A percentile compares a stretch with the other conserved stretches of the same genome.
These are phyloP conservation scores for Euura saliciscinereae DNA, from an alignment of 1,140 invertebrate genomes.

Conservation along the genomic window DNA sequence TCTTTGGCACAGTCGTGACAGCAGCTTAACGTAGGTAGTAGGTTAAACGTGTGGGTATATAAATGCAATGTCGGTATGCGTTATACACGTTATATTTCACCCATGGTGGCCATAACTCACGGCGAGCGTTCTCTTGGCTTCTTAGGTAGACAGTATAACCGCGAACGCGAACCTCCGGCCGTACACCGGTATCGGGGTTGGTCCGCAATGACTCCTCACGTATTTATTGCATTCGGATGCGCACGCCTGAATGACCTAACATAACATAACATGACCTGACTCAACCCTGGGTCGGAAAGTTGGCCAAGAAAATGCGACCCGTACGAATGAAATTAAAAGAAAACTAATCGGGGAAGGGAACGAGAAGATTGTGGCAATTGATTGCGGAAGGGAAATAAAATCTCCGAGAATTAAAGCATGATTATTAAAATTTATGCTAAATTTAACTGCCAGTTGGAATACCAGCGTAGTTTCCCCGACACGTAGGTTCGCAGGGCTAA, in stretches of 20 bases:
- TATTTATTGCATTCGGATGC: conserved; percentile 40
- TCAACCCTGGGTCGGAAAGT: conserved; percentile 1
- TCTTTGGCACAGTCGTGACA: no score
- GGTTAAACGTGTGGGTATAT: conserved; percentile 20
- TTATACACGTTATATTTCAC: conserved; percentile 55
- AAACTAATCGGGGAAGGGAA: neutral
- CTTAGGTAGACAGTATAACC: conserved; percentile 43
- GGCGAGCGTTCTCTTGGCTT: conserved; percentile 36
- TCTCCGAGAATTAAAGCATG: neutral
- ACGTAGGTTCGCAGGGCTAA: neutral
- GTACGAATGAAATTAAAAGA: no score
- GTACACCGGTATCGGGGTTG: conserved; percentile 36
- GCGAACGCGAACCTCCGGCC: no score
- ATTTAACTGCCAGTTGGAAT: neutral
- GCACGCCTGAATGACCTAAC: neutral
- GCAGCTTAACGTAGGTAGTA: neutral
- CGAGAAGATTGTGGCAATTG: conserved; percentile 16
- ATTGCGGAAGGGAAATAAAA: no score
- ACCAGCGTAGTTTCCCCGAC: neutral
- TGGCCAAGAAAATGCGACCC: neutral
- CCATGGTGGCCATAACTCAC: conserved; percentile 50
- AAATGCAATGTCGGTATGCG: conserved; percentile 39
- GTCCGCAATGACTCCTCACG: conserved; percentile 36
- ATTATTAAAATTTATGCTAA: neutral
- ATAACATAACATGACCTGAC: conserved; percentile 25